These are phyloP conservation scores for Oligia fasciuncula DNA, from an alignment of 2,888 invertebrate species.

Conservation along the genomic window DNA sequence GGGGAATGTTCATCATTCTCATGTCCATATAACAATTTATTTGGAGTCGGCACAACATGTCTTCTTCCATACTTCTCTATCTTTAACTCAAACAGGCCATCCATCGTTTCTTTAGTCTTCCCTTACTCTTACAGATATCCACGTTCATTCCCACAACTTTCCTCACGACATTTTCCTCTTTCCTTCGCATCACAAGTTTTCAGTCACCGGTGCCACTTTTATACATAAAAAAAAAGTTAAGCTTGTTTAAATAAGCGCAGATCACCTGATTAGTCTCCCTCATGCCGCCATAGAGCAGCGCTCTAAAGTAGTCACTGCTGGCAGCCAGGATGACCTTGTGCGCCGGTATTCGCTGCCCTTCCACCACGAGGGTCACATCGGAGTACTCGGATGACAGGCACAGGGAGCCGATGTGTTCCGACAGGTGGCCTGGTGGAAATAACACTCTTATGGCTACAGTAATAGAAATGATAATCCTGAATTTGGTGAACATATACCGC, in stretches of 20 bases:
- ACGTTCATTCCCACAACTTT: not conserved
- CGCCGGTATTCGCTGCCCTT: constrained; percentile 91
- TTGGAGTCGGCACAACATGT: not conserved
- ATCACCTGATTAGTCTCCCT: constrained; percentile 92
- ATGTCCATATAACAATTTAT: not conserved
- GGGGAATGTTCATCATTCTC: not conserved
- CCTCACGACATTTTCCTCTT: not conserved
- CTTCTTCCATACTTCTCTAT: not conserved
- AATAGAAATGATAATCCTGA: not conserved
- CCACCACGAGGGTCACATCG: constrained; percentile 96
- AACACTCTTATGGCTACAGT: not conserved
- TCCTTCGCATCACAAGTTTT: not conserved
- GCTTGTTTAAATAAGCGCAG: not conserved
- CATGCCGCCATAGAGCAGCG: constrained; percentile 94
- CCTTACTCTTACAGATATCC: not conserved
- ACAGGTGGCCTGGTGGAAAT: constrained; percentile 91
- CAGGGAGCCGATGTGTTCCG: constrained; percentile 95
- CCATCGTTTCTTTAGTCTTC: not conserved
- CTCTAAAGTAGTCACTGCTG: constrained; percentile 98
- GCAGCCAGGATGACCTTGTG: constrained; percentile 96
- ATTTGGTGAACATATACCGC: not conserved
- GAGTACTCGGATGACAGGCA: constrained; percentile 97
- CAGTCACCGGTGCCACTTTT: not conserved
- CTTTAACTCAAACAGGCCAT: not conserved
- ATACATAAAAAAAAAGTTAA: no score